Evolutionary conservation across 2,113 vertebrate genomes (phyloP).

Genomic region (Podarcis muralis): DNA sequence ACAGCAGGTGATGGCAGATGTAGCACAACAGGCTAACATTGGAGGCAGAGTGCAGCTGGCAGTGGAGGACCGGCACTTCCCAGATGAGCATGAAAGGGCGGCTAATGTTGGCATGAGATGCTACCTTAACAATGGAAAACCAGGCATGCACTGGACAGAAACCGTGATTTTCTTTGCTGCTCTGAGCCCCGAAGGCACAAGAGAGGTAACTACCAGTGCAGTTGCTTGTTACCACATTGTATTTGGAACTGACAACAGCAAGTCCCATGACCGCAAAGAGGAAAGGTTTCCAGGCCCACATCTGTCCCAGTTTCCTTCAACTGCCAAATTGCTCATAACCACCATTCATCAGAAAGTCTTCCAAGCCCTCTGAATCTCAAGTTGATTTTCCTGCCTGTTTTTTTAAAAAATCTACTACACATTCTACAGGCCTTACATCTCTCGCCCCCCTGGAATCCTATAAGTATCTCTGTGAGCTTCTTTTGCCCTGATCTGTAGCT

Average conservation of each 20-base stretch:
- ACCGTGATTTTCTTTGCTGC: background rate
- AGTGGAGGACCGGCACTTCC: background rate
- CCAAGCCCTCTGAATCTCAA: background rate
- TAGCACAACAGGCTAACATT: background rate
- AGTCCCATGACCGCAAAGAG: background rate
- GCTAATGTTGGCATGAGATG: background rate
- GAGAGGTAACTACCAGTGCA: background rate
- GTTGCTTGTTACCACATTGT: background rate
- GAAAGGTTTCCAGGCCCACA: background rate
- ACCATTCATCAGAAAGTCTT: background rate
- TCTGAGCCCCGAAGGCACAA: background rate
- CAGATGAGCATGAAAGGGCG: background rate
- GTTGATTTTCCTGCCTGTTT: background rate
- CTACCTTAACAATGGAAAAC: background rate
- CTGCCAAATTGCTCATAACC: background rate
- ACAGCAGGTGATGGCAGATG: no score
- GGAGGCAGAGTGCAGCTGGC: background rate
- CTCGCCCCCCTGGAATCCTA: background rate
- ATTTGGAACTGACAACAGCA: background rate
- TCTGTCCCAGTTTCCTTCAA: background rate
- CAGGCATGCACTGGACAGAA: background rate
- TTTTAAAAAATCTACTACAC: background rate
- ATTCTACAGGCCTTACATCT: background rate
- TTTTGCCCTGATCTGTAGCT: background rate
- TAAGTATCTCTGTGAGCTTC: background rate